Evolutionary conservation across 2,888 invertebrate species (phyloP).

Genomic region (Cremastinae sp.): DNA sequence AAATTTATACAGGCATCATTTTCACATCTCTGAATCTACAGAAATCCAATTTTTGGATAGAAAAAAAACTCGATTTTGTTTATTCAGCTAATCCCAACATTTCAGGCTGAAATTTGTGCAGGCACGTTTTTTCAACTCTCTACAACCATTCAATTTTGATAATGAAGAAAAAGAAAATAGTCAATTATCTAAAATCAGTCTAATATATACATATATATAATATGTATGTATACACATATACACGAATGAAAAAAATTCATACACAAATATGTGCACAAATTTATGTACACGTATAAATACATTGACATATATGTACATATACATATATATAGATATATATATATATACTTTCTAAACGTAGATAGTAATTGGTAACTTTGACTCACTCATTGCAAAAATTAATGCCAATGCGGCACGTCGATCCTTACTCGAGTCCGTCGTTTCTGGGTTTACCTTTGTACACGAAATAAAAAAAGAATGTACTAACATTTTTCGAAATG

Average conservation of each 20-base stretch:
- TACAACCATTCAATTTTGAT: no score
- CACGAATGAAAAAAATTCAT: constrained; percentile 76
- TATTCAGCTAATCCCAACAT: no score
- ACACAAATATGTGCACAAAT: constrained; percentile 43
- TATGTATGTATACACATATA: constrained; percentile 25
- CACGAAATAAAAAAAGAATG: constrained; percentile 33
- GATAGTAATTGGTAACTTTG: constrained; percentile 79
- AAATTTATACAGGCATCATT: no score
- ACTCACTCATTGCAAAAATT: constrained; percentile 79
- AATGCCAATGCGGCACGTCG: constrained; percentile 68
- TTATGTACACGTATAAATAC: constrained; percentile 55
- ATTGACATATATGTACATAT: constrained; percentile 3
- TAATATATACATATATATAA: constrained; percentile 23
- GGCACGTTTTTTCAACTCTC: no score
- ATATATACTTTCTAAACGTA: constrained; percentile 75
- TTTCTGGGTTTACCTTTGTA: constrained; percentile 75
- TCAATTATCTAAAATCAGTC: no score
- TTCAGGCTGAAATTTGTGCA: no score
- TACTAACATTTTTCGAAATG: constrained; percentile 44
- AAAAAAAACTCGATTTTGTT: no score
- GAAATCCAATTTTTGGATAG: no score
- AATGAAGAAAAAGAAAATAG: no score
- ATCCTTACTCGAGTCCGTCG: constrained; percentile 69
- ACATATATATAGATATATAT: constrained; percentile 29
- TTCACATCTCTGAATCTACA: no score